Evolutionary conservation across 2,113 vertebrate species (phyloP), one percentile per base, ranked within the genome.

Genomic region (Scatophagus argus): DNA sequence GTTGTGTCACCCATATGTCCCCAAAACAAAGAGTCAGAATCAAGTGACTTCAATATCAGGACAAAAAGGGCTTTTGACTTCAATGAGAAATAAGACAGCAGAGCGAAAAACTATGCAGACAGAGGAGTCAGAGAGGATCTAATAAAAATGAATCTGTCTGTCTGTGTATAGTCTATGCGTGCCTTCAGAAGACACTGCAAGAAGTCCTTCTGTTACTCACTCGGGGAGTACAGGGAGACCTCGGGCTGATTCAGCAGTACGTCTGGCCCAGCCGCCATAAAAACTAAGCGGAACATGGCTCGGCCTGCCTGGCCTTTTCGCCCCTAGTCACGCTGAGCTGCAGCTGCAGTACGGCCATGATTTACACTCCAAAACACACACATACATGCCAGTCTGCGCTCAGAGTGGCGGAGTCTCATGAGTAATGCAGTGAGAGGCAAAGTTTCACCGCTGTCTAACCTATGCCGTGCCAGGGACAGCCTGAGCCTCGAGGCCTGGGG

Each of bases 171-270:
- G 74, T 74, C 66, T 89, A 2, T 55, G 71, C 25, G 29, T 73
- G 71, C 23, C 34, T 46, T 16, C 17, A 67, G 79, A 41, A 68
- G 79, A 81, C 77, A 21, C 38, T 2, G 31, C 44, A 49, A 60
- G 36, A 32, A 49, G 58, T 38, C 47, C 25, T 62, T 67, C 58
- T 39, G 55, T 93, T 87, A 88, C 58, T 93, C 90, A 90, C 61
- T 5, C 54, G 0, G n/a, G n/a, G n/a, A n/a, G 61, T 34, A 58
- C 32, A 66, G 67, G 76, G 80, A 87, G 88, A 87, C 72, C 64
- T 82, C 2, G 6, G 32, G 77, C 85, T 91, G 90, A 92, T 87
- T 88, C 91, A 91, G 87, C 79, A 56, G 58, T 25, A 58, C 5
- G 59, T 90, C 87, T 92, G 70, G 65, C 49, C 31, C 58, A 12